A percentile compares a stretch with the other conserved stretches of the same genome.
These are phyloP conservation scores for Corella eumyota DNA, from an alignment of 23 tunicate genomes.

Conservation along the genomic window DNA sequence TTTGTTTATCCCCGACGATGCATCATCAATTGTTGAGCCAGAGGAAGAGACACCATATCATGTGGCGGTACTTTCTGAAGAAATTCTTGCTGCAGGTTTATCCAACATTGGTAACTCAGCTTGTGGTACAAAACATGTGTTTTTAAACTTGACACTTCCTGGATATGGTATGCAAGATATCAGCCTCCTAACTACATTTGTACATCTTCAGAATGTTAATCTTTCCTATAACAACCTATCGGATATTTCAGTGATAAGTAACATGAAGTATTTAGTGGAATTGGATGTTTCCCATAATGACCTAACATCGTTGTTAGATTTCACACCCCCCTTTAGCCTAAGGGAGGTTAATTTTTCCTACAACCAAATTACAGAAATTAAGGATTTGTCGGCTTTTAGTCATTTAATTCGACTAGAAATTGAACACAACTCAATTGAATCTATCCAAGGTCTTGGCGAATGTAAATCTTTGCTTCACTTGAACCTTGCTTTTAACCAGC, in stretches of 20 bases:
- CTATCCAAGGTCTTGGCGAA: conserved; percentile 32
- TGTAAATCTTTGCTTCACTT: conserved; percentile 44
- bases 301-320: conserved; percentile 39
- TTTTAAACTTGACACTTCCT: conserved; percentile 34
- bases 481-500: conserved; percentile 39
- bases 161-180: conserved; percentile 51
- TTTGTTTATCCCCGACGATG: conserved; percentile 79
- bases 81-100: conserved; percentile 23
- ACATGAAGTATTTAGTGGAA: conserved; percentile 50
- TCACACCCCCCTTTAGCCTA: conserved; percentile 51
- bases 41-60: conserved; percentile 19
- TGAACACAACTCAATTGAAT: conserved; percentile 42
- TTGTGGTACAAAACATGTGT: conserved; percentile 54
- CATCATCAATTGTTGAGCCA: conserved; percentile 39
- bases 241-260: conserved; percentile 38
- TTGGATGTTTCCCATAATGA: conserved; percentile 78
- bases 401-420: conserved; percentile 28
- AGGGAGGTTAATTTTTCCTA: conserved; percentile 63
- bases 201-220: conserved; percentile 62
- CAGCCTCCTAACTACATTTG: conserved; percentile 21
- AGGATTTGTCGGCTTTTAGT: conserved; percentile 25
- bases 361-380: conserved; percentile 41
- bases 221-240: conserved; percentile 61
- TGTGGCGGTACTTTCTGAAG: conserved; percentile 18
- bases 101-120: conserved; percentile 48